Base-by-base conservation (phyloP, 2,888 invertebrate genomes). In the Cryptus viduatorius region DNA sequence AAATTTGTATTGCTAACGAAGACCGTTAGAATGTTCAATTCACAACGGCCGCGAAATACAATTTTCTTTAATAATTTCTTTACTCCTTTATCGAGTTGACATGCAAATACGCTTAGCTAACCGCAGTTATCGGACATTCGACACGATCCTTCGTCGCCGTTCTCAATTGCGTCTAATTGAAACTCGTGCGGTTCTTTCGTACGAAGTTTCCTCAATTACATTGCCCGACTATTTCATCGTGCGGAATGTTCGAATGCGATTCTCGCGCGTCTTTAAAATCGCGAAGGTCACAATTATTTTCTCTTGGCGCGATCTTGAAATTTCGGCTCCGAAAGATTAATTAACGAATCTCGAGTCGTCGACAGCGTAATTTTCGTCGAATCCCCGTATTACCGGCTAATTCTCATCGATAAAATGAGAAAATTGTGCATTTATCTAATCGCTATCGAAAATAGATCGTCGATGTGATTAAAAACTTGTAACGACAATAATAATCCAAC, bases 101-200 rank as follows among this genome's bases (percentile, higher is more conserved):
- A 67, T 71, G 76, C 56, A 64, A 79, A 69, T 75, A 65, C 16
- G 50, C 31, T 65, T 65, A 24, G 37, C 29, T 19, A 31, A 19
- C 8, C 10, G 12, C 24, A 67, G 29, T 44, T 79, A 42, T 75
- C 48, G 64, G 69, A 78, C 56, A 79, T 71, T 76, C 79, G 75
- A 79, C 65, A 79, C 79, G 68, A 65, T 37, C 69, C 19, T 7
- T 69, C 71, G 24, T 78, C 81, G 50, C 73, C 19, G 72, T 16
- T 4, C 56, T 79, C 81, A 84, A 84, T 84, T 82, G 75, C 31
- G 37, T 71, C 71, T 75, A 82, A 84, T 84, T 84, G 82, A 68
- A 44, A 84, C 64, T 65, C 81, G 53, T 73, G 31, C 31, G 29
- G 65, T 5, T 64, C 68, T 44, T 50, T 72, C 61, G 50, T 64